Percentiles rank a stretch among this genome's conserved stretches.
phyloP scores from a whole-genome alignment of 2,888 invertebrate genomes.

The Lycaena phlaeas region DNA sequence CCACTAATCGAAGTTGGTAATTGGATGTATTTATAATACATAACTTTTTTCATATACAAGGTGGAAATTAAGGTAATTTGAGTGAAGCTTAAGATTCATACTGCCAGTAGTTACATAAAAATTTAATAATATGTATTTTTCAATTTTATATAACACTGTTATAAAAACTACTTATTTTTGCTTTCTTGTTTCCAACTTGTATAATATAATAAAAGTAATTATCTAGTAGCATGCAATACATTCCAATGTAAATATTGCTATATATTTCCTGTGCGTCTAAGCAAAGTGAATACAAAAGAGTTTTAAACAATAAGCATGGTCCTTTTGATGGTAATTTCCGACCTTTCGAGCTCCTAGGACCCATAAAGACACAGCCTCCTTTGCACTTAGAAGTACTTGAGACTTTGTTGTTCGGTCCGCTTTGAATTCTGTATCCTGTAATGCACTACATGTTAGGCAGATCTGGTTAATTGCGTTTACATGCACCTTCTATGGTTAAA shows the following conservation, averaged over 20 bases:
- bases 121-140: no score
- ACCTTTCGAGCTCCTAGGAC: slow-evolving; percentile 95
- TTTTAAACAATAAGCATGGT: slow-evolving; percentile 39
- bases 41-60: no score
- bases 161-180: no score
- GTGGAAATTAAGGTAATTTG: no score
- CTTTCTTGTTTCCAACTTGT: background rate
- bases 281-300: slow-evolving; percentile 33
- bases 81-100: no score
- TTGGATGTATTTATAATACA: no score
- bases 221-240: slow-evolving; percentile 2
- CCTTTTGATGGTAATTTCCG: slow-evolving; percentile 45
- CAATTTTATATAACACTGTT: no score
- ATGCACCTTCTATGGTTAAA: slow-evolving; percentile 38
- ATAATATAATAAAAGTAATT: no score
- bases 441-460: slow-evolving; percentile 72
- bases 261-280: slow-evolving; percentile 23
- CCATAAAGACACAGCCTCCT: slow-evolving; percentile 95
- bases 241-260: slow-evolving; percentile 7
- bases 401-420: slow-evolving; percentile 78
- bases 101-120: no score
- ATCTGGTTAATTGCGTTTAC: slow-evolving; percentile 62
- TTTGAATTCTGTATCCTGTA: slow-evolving; percentile 81
- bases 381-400: slow-evolving; percentile 91
- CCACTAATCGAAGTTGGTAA: no score